phyloP scores from a whole-genome alignment of 2,888 invertebrate genomes.

The Leptinotarsa tumamoca region DNA sequence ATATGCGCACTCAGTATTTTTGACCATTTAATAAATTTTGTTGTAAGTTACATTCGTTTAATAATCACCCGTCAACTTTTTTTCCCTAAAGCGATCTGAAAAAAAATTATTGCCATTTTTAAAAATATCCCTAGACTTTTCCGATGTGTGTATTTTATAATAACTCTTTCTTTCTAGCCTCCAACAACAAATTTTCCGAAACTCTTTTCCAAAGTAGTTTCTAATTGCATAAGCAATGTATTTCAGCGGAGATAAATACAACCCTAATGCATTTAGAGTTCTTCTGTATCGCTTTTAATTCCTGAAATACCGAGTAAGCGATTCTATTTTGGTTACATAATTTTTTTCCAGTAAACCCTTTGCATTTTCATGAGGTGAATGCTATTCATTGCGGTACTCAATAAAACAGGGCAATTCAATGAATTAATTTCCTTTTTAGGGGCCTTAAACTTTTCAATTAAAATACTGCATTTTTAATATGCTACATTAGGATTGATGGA shows the following conservation, averaged over 20 bases:
- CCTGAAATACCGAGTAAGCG: neutral
- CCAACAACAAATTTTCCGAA: neutral
- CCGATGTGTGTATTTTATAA: neutral
- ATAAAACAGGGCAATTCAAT: neutral
- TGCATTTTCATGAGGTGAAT: constrained; percentile 15
- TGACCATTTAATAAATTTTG: too few relatives aligned
- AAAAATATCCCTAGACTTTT: too few relatives aligned
- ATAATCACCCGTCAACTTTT: too few relatives aligned
- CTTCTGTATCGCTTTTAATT: constrained; percentile 8
- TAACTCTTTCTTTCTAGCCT: neutral
- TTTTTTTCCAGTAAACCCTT: neutral
- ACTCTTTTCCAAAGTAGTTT: neutral
- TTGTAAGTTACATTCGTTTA: too few relatives aligned
- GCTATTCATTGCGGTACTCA: neutral
- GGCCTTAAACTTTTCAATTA: neutral
- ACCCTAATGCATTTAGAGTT: neutral
- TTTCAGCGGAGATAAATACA: constrained; percentile 2
- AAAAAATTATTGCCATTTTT: too few relatives aligned
- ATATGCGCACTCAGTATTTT: too few relatives aligned
- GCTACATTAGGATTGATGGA: neutral
- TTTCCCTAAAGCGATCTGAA: too few relatives aligned
- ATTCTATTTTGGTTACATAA: neutral
- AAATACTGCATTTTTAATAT: neutral
- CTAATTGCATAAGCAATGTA: constrained; percentile 1
- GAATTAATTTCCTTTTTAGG: neutral